These are phyloP conservation scores for Habroteleia sp. DNA, from an alignment of 2,888 invertebrate genomes.

Conservation along the genomic window DNA sequence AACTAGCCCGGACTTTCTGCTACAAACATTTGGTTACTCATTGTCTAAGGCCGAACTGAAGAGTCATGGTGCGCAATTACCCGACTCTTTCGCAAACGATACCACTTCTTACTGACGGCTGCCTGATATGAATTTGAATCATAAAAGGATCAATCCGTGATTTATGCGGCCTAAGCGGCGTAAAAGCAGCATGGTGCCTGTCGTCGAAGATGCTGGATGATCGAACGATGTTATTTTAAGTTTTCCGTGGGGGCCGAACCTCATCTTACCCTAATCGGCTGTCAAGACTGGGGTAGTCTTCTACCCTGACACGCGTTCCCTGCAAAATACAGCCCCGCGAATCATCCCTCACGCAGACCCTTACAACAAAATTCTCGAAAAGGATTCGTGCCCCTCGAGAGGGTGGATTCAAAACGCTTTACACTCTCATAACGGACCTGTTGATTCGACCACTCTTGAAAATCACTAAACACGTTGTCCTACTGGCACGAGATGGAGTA, in stretches of 20 bases:
- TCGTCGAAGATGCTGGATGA: slow-evolving; percentile 77
- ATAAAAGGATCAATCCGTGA: slow-evolving; percentile 30
- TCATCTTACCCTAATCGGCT: slow-evolving; percentile 79
- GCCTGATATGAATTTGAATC: slow-evolving; percentile 28
- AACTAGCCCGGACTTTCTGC: neutral
- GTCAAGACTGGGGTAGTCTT: slow-evolving; percentile 66
- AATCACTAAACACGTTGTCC: slow-evolving; percentile 9
- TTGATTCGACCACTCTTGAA: slow-evolving; percentile 72
- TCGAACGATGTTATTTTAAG: slow-evolving; percentile 81
- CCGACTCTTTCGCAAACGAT: neutral
- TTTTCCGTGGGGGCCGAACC: slow-evolving; percentile 78
- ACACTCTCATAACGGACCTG: slow-evolving; percentile 80
- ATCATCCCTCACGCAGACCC: slow-evolving; percentile 68
- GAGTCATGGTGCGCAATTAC: slow-evolving; percentile 19
- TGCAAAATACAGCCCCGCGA: slow-evolving; percentile 64
- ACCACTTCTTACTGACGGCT: neutral
- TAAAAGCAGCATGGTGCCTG: slow-evolving; percentile 66
- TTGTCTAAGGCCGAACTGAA: neutral
- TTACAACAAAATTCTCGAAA: slow-evolving; percentile 74
- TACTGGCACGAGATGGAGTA: neutral
- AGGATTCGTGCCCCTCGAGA: slow-evolving; percentile 77
- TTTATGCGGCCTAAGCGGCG: slow-evolving; percentile 47
- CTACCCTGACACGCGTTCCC: slow-evolving; percentile 58
- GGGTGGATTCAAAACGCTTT: slow-evolving; percentile 80
- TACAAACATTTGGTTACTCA: neutral